Evolutionary conservation across 2,113 vertebrate genomes (phyloP), one percentile per base, ranked within the genome.

Genomic region (Bagarius yarrelli): DNA sequence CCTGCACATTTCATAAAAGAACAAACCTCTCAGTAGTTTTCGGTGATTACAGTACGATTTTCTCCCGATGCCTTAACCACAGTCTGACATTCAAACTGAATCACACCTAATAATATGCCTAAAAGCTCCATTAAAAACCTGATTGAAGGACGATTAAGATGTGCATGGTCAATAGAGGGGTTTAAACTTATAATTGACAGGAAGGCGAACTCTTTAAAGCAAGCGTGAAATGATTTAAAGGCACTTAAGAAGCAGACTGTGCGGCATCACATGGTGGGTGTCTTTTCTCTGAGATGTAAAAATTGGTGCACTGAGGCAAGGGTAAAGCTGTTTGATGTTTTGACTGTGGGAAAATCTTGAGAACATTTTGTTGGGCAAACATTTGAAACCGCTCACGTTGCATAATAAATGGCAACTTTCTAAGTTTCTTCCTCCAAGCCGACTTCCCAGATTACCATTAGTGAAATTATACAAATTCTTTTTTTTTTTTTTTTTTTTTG

Each of bases 111-210:
- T 69, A 57, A 67, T 25, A 30, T 69, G n/a, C 52, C 59, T 70
- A 60, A 82, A 74, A 60, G 63, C 55, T 36, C 40, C 47, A 59
- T 69, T 76, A 81, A 67, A 66, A 59, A 52, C 34, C 8, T 30
- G 50, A 75, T 64, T 55, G 32, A 56, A 66, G 71, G 60, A 81
- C 63, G 59, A 66, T 76, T 76, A 76, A 76, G 52, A 67, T 30
- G 52, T 59, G 73, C 80, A 69, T 34, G 74, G 73, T 77, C 63
- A 59, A 36, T 70, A 70, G 55, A 82, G 63, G 36, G 27, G 53
- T 60, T 44, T 82, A 66, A 70, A 67, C 81, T 82, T 52, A 9
- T 53, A 81, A 81, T 64, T 74, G 79, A 64, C 79, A 81, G 34
- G 23, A 30, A 60, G 81, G 18, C 8, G 50, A 34, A 82, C 63